Evolutionary conservation across 2,888 invertebrate genomes (phyloP), one percentile per base, ranked within the genome.

Genomic region (Branchinecta sandiegonensis): DNA sequence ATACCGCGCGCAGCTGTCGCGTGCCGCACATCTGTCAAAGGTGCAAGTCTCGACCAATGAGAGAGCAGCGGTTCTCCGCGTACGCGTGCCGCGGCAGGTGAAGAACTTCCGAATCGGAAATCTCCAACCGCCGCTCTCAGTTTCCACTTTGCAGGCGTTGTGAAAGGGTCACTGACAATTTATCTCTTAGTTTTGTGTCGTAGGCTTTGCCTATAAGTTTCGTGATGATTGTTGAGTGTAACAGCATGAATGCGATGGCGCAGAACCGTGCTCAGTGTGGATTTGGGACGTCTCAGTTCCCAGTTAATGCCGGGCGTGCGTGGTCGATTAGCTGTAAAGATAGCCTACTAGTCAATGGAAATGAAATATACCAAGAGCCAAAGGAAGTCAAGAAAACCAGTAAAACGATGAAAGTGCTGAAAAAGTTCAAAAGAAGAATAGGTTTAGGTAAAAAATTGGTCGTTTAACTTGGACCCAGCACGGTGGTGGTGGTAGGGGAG

Each of bases 381-480:
- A 56, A 56, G 23, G 63, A 56, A 56, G 63, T 56, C 10, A 56
- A 56, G 63, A 56, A 56, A 56, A 56, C 63, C 14, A 56, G 63
- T 56, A 56, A 56, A 48, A 65, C 69, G n/a, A 90, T 91, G 89
- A 90, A 90, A 81, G 88, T 91, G 71, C 80, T 91, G 72, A 91
- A 91, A 83, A 91, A 90, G 78, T 87, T 91, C 75, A 90, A 90
- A 79, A 86, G 86, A 76, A 88, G 89, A 76, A 90, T 91, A 78
- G 90, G 91, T 75, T 79, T 91, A 78, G 90, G 91, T 90, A 65
- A 47, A 65, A 10, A 37, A 37, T 37, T 5, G 6, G 37, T 37
- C 6, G 37, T 0, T 37, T 37, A 23, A 23, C 23, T 23, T 23
- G 23, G 23, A 23, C 13, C 12, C 14, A 37, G 37, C 48, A 12